Evolutionary conservation across 2,888 invertebrate genomes (phyloP), one percentile per base, ranked within the genome.

Genomic region (Cremastobaeus sp.): DNA sequence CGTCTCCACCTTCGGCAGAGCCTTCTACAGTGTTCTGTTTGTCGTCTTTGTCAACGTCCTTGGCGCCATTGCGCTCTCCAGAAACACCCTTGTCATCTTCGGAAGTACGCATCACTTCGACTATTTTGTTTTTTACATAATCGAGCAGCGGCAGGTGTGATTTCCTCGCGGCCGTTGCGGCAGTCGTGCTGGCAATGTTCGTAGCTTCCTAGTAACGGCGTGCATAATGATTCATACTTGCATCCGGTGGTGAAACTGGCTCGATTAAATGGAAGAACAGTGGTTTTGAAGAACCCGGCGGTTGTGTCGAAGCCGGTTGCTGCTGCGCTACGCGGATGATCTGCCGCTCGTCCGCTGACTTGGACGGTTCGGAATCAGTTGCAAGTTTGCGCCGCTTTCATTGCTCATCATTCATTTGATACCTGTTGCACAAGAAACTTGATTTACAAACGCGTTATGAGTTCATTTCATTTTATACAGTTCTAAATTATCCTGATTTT

Each of bases 61-160:
- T 59, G 30, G 18, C 37, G 8, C 86, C 84, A 43, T 84, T 85
- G 0, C 87, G 84, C 45, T 89, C 89, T 54, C 83, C 81, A 11
- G 73, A 52, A 1, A 82, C 82, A 37, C 89, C 84, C 57, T 92
- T 91, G 60, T 94, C 95, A 85, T 95, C 95, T 86, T 93, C 94
- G 20, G 90, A 90, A 11, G 93, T 94, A 65, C 96, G 91, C 95
- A 97, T 96, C 70, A 95, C 96, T 89, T 97, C 96, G 43, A 95
- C 96, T 81, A 97, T 97, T 83, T 95, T 93, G 88, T 95, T 95
- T 83, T 96, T 95, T 1, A 97, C 96, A 89, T 97, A 97, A 88
- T 96, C 96, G 86, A 95, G 90, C 0, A 96, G 93, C 9, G 95
- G 95, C 15, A 95, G 92, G 82, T 92, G 91, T 59, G 91, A 89